Evolutionary conservation across 2,113 vertebrate species (phyloP).

Genomic region (Indri indri): DNA sequence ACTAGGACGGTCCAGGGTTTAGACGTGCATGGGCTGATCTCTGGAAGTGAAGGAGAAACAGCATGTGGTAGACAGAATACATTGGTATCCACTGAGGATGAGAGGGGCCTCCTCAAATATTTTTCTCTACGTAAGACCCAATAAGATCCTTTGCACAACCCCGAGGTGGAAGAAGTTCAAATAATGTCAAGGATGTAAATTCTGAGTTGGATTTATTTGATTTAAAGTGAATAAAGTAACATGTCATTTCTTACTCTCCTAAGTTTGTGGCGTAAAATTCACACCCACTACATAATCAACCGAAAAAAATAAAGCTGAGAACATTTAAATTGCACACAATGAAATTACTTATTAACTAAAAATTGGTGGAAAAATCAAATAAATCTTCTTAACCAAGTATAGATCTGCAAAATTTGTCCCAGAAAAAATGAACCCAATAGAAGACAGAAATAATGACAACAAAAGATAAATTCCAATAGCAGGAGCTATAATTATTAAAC

Average conservation of each 20-base stretch:
- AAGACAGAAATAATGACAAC: conserved; percentile 16
- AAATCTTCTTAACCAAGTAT: background rate
- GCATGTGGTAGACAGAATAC: background rate
- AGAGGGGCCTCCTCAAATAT: background rate
- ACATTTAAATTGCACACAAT: background rate
- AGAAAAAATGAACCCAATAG: background rate
- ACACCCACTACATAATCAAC: background rate
- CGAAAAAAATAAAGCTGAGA: background rate
- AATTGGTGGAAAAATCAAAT: conserved; percentile 21
- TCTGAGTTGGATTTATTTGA: conserved; percentile 2
- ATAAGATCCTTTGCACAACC: background rate
- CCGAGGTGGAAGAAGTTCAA: background rate
- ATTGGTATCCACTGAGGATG: background rate
- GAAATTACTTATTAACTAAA: conserved; percentile 33
- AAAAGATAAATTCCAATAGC: background rate
- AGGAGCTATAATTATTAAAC: conserved; percentile 42
- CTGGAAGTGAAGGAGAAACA: background rate
- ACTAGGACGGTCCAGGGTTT: background rate
- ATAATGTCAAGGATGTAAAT: background rate
- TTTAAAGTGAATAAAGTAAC: background rate
- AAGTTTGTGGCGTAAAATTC: background rate
- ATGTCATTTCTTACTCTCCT: background rate
- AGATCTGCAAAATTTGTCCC: conserved; percentile 15
- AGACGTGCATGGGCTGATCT: background rate
- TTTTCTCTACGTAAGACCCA: background rate